Conservation (phyloP, 1,140 invertebrate species). For the Papilio machaon region DNA sequence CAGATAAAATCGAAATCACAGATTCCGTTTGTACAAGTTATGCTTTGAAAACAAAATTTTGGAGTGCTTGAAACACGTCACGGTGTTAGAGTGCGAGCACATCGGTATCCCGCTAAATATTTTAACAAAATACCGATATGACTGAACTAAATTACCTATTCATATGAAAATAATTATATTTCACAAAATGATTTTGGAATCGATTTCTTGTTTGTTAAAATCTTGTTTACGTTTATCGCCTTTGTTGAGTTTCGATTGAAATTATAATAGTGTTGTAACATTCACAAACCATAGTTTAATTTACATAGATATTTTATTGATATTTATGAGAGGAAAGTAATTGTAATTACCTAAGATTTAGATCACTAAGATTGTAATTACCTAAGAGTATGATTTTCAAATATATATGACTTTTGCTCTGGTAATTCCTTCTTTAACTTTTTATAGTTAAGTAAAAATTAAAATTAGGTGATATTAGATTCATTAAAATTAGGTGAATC, state of each 20-base stretch:
- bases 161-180: background rate
- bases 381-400: background rate
- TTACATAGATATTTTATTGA: background rate
- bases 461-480: too few relatives aligned
- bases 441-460: background rate
- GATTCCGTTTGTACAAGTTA: conserved; percentile 21
- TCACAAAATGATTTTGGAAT: background rate
- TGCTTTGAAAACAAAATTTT: background rate
- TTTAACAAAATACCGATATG: background rate
- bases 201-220: conserved; percentile 7
- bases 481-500: background rate
- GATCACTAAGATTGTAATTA: background rate
- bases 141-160: background rate
- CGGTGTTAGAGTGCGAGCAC: background rate
- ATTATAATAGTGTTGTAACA: background rate
- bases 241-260: background rate
- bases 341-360: background rate
- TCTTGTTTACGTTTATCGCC: background rate
- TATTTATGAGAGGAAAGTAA: too few relatives aligned
- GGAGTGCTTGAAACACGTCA: conserved; percentile 10
- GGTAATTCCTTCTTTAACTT: background rate
- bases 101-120: background rate
- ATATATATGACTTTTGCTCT: background rate
- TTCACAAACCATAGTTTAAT: background rate
- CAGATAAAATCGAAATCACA: conserved; percentile 10